A percentile compares a stretch with the other conserved stretches of the same genome.
Conservation (phyloP, 1,140 invertebrate genomes). For the Drosophila sechellia region DNA sequence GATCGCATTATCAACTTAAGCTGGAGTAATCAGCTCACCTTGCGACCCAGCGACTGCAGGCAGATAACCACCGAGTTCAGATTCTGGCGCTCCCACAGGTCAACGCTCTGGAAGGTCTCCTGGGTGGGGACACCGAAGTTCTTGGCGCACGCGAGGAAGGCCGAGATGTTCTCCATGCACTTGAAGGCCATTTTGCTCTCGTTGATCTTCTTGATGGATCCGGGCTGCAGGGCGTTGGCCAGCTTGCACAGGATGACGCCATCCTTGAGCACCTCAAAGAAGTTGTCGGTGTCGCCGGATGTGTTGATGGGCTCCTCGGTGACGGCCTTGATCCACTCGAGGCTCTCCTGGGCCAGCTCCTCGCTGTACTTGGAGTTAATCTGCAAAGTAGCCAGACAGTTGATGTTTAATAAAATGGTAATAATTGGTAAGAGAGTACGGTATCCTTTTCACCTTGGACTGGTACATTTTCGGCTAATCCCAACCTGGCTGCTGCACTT, state of each 20-base stretch:
- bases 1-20: too few relatives aligned
- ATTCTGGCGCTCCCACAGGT: constrained; percentile 98
- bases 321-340: constrained; percentile 95
- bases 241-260: constrained; percentile 94
- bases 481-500: constrained; percentile 3
- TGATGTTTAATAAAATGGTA: not conserved
- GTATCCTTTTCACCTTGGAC: constrained; percentile 48
- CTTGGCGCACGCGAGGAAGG: constrained; percentile 94
- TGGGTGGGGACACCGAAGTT: constrained; percentile 96
- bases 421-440: not conserved
- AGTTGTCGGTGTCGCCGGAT: constrained; percentile 95
- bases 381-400: constrained; percentile 85
- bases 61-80: constrained; percentile 97
- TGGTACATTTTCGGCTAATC: constrained; percentile 55
- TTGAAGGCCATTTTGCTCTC: constrained; percentile 96
- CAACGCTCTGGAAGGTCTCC: constrained; percentile 98
- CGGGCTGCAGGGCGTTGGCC: constrained; percentile 91
- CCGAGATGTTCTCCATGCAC: constrained; percentile 99
- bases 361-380: constrained; percentile 98
- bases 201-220: constrained; percentile 94
- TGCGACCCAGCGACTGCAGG: constrained; percentile 96
- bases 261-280: constrained; percentile 94
- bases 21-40: constrained; percentile 87
- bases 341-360: constrained; percentile 93
- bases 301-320: constrained; percentile 92